Evolutionary conservation across 2,797 vertebrate species (phyloP).

Genomic region (Enteromius treurensis): DNA sequence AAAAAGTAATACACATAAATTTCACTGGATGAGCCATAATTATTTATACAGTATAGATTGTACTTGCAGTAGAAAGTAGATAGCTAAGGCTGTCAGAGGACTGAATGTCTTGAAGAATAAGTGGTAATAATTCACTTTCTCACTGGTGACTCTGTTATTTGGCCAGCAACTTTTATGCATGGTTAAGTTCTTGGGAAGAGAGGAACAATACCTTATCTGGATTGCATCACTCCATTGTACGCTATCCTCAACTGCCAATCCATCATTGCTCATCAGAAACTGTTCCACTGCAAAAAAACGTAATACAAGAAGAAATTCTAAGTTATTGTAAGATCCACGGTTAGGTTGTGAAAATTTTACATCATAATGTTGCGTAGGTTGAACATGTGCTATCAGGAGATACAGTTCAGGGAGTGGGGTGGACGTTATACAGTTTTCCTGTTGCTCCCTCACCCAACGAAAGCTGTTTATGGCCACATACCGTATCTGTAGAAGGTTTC

Average conservation of each 20-base stretch:
- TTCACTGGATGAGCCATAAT: not conserved
- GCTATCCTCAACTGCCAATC: not conserved
- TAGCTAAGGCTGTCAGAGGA: not conserved
- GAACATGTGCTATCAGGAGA: conserved; percentile 12
- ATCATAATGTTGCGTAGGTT: conserved; percentile 33
- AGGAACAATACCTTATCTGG: not conserved
- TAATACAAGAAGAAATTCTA: not conserved
- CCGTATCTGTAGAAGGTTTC: conserved; percentile 65
- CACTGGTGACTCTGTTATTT: not conserved
- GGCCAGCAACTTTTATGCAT: not conserved
- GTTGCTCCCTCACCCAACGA: conserved; percentile 62
- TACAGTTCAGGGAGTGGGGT: conserved; percentile 20
- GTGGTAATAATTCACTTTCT: not conserved
- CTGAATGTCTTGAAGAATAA: not conserved
- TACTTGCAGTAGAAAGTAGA: not conserved
- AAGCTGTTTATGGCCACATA: conserved; percentile 70
- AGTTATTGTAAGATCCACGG: not conserved
- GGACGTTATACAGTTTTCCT: conserved; percentile 57
- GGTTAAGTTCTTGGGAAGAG: conserved; percentile 4
- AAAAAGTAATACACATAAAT: not conserved
- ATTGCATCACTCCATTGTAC: conserved; percentile 19
- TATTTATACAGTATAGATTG: not conserved
- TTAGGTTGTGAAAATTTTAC: conserved; percentile 8
- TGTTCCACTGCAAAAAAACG: not conserved
- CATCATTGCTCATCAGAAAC: not conserved